These are phyloP conservation scores for Karalla daura DNA, from an alignment of 2,797 vertebrate species.

Conservation along the genomic window DNA sequence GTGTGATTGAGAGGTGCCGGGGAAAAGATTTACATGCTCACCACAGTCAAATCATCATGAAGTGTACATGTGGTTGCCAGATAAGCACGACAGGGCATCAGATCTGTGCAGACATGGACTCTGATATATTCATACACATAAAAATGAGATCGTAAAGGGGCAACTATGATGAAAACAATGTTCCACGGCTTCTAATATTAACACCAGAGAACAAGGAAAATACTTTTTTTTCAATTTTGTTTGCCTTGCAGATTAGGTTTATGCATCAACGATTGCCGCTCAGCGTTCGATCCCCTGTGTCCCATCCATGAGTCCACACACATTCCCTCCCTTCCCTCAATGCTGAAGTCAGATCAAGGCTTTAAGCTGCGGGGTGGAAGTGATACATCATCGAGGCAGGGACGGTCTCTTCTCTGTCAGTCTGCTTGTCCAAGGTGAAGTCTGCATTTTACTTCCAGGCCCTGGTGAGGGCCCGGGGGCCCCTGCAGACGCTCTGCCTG, in stretches of 20 bases:
- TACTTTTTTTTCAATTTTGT: not conserved
- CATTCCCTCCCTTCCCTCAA: constrained; percentile 14
- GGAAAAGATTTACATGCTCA: no score
- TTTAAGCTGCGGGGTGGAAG: constrained; percentile 35
- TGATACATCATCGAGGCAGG: constrained; percentile 28
- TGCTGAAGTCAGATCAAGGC: constrained; percentile 38
- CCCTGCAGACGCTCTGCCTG: constrained; percentile 44
- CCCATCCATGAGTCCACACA: constrained; percentile 11
- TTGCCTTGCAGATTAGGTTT: not conserved
- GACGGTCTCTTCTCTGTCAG: constrained; percentile 40
- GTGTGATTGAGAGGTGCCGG: not conserved
- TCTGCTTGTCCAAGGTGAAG: constrained; percentile 50
- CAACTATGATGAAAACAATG: no score
- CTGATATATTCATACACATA: no score
- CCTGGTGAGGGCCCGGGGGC: constrained; percentile 34
- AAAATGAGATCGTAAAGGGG: no score
- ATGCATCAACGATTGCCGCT: not conserved
- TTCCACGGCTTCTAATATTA: no score
- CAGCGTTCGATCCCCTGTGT: not conserved
- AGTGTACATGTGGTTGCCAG: no score
- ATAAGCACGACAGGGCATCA: no score
- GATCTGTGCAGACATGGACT: no score
- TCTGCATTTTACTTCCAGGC: constrained; percentile 40
- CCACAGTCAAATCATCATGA: no score
- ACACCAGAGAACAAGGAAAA: no score